Base-by-base conservation (phyloP, 2,888 invertebrate genomes). In the Margaritifera margaritifera region DNA sequence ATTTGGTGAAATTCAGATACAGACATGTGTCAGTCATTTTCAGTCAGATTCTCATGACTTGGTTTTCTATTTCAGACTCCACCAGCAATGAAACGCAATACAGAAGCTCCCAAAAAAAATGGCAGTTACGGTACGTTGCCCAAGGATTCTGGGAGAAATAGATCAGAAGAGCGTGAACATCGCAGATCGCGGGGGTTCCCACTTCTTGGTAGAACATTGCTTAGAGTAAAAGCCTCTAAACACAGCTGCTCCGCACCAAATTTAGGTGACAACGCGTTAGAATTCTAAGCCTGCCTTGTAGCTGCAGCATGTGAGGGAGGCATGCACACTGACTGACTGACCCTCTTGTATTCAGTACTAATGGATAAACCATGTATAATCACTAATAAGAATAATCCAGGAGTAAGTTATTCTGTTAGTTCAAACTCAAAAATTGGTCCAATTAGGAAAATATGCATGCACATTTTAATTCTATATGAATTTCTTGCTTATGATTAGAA, bases 211-310 rank as follows among this genome's bases (percentile, higher is more conserved):
- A 95, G 92, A 89, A 88, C 89, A 74, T 86, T 91, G 83, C 85
- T 89, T 82, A 80, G 84, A 58, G 84, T 90, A 79, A 89, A 88
- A 82, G 87, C 92, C 91, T 92, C 92, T 85, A 91, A 92, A 91
- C 92, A 92, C 91, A 95, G 95, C 91, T 94, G 94, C 88, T 96
- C 96, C 87, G 96, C 96, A 90, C 96, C 96, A 87, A 95, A 96
- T 92, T 92, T 97, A 96, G 96, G 96, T 96, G 91, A 90, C 74
- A 81, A 80, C 77, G 15, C 42, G 15, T 42, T 42, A 42, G 15
- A 42, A 42, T 42, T 42, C 42, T 42, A 42, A 42, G 42, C 42
- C 57, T 59, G 68, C 65, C 58, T 72, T 62, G 52, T 69, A 31
- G 54, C 64, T 68, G 57, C 69, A 69, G 69, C 66, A 68, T 55